A percentile compares a stretch with the other conserved stretches of the same genome.
Conservation (phyloP, 2,797 vertebrate genomes). For the Heterohyrax brucei region DNA sequence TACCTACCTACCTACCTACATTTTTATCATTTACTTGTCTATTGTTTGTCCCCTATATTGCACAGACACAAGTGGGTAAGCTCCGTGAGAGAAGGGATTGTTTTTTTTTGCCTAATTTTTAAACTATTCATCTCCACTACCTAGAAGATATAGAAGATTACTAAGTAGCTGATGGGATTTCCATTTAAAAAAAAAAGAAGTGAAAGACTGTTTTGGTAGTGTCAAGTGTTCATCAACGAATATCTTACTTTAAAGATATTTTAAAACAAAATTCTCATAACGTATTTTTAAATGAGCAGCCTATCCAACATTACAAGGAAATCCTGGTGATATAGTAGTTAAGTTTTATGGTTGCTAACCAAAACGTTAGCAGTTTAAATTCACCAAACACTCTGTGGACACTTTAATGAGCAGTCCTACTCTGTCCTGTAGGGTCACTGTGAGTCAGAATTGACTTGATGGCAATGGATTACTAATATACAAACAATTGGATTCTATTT, state of each 20-base stretch:
- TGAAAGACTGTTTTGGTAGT: not conserved
- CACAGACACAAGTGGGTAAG: not conserved
- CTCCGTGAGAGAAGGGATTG: not conserved
- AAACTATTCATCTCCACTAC: not conserved
- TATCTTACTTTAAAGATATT: conserved; percentile 9
- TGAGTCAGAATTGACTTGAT: too few relatives aligned
- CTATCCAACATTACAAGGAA: too few relatives aligned
- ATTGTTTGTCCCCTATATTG: not conserved
- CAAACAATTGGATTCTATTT: not conserved
- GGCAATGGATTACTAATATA: not conserved
- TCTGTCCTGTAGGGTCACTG: too few relatives aligned
- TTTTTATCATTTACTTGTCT: not conserved
- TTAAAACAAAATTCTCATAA: conserved; percentile 19
- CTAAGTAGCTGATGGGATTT: not conserved
- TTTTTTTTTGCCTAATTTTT: not conserved
- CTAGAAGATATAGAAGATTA: not conserved
- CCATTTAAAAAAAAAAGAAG: not conserved
- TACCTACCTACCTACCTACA: too few relatives aligned
- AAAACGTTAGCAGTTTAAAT: too few relatives aligned
- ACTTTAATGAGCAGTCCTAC: too few relatives aligned
- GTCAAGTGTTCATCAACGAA: not conserved
- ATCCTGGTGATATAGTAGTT: too few relatives aligned
- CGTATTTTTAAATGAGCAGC: not conserved
- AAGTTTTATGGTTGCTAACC: too few relatives aligned
- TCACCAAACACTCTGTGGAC: too few relatives aligned